phyloP scores from a whole-genome alignment of 1,140 invertebrate species.

The Probaryconus sp. region DNA sequence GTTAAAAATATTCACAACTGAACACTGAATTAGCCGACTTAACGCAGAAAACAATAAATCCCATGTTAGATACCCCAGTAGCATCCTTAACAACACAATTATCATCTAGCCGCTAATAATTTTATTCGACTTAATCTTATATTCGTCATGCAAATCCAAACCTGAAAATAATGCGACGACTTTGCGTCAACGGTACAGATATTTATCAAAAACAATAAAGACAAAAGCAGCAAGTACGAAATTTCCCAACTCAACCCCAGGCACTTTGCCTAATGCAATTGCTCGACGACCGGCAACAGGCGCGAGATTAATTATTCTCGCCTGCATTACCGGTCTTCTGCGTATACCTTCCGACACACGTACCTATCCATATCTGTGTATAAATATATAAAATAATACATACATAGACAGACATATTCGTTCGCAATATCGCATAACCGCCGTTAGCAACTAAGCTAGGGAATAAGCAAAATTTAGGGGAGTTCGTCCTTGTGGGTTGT shows the following conservation, averaged over 20 bases:
- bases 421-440: conserved; percentile 12
- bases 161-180: conserved; percentile 2
- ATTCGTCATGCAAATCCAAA: background rate
- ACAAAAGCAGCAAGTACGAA: conserved; percentile 40
- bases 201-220: conserved; percentile 48
- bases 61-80: background rate
- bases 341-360: too few species aligned
- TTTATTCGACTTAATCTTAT: conserved; percentile 7
- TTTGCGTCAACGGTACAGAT: background rate
- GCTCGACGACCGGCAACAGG: conserved; percentile 35
- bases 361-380: conserved; percentile 24
- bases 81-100: conserved; percentile 3
- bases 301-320: conserved; percentile 55
- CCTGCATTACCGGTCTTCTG: conserved; percentile 42
- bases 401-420: conserved; percentile 13
- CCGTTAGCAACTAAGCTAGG: conserved; percentile 18
- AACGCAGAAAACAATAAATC: too few species aligned
- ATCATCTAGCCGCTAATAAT: conserved; percentile 7
- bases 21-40: too few species aligned
- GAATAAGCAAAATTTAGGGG: background rate
- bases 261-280: conserved; percentile 44
- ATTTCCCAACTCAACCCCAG: conserved; percentile 17
- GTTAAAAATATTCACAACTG: too few species aligned
- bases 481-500: conserved; percentile 2
- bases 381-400: too few species aligned